Percentiles rank a stretch among this genome's conserved stretches.
phyloP scores from a whole-genome alignment of 2,113 vertebrate species.

The Hippoglossus stenolepis region DNA sequence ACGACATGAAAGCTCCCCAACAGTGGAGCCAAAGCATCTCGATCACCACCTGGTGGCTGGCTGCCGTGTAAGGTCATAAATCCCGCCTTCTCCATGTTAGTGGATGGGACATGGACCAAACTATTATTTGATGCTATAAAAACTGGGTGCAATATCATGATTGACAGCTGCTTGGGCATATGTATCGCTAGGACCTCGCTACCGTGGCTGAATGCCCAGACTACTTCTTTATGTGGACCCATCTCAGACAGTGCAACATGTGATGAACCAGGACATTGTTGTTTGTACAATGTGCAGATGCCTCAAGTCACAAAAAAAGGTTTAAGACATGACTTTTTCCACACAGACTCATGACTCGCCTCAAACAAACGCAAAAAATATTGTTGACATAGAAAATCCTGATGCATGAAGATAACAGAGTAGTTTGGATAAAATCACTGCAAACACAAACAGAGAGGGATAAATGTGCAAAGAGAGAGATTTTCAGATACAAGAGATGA shows the following conservation, averaged over 20 bases:
- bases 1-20: too few species aligned
- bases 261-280: not conserved
- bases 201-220: too few species aligned
- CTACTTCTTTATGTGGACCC: too few species aligned
- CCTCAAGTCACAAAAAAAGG: not conserved
- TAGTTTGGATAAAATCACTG: conserved; percentile 37
- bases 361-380: not conserved
- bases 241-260: not conserved
- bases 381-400: not conserved
- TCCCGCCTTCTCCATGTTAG: too few species aligned
- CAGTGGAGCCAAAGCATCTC: too few species aligned
- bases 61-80: too few species aligned
- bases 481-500: conserved; percentile 1
- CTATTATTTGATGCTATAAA: too few species aligned
- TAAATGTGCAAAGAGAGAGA: not conserved
- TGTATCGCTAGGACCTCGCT: too few species aligned
- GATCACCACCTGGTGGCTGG: too few species aligned
- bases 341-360: conserved; percentile 1
- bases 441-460: conserved; percentile 29
- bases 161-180: too few species aligned
- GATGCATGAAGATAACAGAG: conserved; percentile 12
- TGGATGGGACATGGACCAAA: too few species aligned
- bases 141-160: too few species aligned
- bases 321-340: not conserved
- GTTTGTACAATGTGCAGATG: not conserved